Conservation (phyloP, 2,113 vertebrate genomes). For the Pangasianodon gigas region DNA sequence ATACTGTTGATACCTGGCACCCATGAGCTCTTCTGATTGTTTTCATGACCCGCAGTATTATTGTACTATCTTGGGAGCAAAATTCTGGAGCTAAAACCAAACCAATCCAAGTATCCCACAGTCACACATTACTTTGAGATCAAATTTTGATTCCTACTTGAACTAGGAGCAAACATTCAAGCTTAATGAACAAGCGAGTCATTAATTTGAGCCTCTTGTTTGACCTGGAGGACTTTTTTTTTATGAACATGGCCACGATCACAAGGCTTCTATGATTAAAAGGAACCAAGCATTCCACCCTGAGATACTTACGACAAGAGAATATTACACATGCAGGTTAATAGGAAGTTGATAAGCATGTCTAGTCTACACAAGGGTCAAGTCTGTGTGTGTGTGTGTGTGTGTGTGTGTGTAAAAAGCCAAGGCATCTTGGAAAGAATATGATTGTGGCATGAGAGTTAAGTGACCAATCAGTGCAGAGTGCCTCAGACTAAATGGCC, state of each 20-base stretch:
- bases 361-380: slow-evolving; percentile 53
- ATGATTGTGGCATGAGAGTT: slow-evolving; percentile 47
- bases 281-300: not conserved
- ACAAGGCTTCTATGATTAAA: not conserved
- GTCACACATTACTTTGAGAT: not conserved
- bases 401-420: not conserved
- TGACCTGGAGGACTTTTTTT: not conserved
- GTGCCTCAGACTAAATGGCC: slow-evolving; percentile 56
- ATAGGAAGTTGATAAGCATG: slow-evolving; percentile 59
- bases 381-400: slow-evolving; percentile 37
- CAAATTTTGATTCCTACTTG: not conserved
- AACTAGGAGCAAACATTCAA: not conserved
- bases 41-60: not conserved
- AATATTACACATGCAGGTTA: slow-evolving; percentile 55
- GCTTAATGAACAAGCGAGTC: not conserved
- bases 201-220: not conserved
- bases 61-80: not conserved
- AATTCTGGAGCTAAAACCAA: not conserved
- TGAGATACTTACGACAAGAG: slow-evolving; percentile 7
- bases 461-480: slow-evolving; percentile 68
- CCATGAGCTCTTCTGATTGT: not conserved
- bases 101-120: not conserved
- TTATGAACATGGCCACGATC: not conserved
- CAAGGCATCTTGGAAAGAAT: slow-evolving; percentile 5
- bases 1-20: not conserved